phyloP scores from a whole-genome alignment of 2,797 vertebrate genomes.

The Pachyuromys duprasi region DNA sequence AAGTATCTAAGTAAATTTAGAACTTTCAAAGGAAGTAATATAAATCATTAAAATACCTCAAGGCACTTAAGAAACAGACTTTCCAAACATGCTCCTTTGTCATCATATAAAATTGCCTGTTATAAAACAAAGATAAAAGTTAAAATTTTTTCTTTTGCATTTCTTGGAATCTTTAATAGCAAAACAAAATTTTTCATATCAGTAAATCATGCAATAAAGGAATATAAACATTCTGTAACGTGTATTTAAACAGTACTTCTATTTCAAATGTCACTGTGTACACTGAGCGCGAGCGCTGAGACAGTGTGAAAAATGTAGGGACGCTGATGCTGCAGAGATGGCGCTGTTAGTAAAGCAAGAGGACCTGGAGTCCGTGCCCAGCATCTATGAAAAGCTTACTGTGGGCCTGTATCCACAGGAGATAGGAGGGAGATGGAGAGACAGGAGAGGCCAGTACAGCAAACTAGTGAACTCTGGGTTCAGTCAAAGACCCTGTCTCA shows the following conservation, averaged over 20 bases:
- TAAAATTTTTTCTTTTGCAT: slow-evolving; percentile 38
- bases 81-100: slow-evolving; percentile 89
- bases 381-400: neutral
- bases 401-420: neutral
- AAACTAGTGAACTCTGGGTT: neutral
- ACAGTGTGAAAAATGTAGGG: neutral
- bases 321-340: neutral
- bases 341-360: neutral
- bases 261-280: neutral
- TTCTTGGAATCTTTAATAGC: slow-evolving; percentile 46
- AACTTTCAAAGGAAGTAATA: slow-evolving; percentile 63
- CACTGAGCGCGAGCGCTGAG: neutral
- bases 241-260: neutral
- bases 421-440: too few species aligned
- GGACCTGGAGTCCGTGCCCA: neutral
- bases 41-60: slow-evolving; percentile 84
- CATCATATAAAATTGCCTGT: slow-evolving; percentile 88
- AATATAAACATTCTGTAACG: neutral
- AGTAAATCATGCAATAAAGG: neutral
- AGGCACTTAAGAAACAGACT: slow-evolving; percentile 86
- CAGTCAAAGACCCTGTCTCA: neutral
- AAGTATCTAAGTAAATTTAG: slow-evolving; percentile 13
- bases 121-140: slow-evolving; percentile 69
- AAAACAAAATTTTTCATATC: slow-evolving; percentile 15
- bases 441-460: neutral